These are phyloP conservation scores for Tyria jacobaeae DNA, from an alignment of 2,888 invertebrate genomes.

Conservation along the genomic window DNA sequence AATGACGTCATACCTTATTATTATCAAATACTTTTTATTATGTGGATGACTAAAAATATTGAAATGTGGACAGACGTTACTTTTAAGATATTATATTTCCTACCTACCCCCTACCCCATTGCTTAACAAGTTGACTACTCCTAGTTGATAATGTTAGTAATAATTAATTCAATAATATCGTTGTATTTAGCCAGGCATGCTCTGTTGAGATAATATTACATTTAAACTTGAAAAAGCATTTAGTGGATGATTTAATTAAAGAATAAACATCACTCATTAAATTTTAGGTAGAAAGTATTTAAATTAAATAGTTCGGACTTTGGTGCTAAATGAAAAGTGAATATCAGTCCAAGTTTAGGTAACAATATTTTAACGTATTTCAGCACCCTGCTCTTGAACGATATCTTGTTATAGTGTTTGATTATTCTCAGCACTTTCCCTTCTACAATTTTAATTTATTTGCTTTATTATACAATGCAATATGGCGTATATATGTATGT, in stretches of 20 bases:
- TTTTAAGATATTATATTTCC: neutral
- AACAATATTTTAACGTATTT: slow-evolving; percentile 42
- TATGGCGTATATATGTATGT: slow-evolving; percentile 27
- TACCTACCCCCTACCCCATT: slow-evolving; percentile 3
- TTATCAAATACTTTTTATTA: neutral
- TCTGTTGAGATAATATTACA: slow-evolving; percentile 18
- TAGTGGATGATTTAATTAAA: slow-evolving; percentile 26
- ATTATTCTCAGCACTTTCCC: slow-evolving; percentile 8
- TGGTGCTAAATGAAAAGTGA: slow-evolving; percentile 78
- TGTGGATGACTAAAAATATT: neutral
- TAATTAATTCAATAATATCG: slow-evolving; percentile 22
- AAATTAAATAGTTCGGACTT: slow-evolving; percentile 75
- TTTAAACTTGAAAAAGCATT: slow-evolving; percentile 18
- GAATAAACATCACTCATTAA: slow-evolving; percentile 49
- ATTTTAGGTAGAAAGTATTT: slow-evolving; percentile 68
- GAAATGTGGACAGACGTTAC: neutral
- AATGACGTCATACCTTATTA: no score
- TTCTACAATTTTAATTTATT: slow-evolving; percentile 17
- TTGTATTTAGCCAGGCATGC: slow-evolving; percentile 26
- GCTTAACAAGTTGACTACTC: slow-evolving; percentile 12
- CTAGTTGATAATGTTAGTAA: slow-evolving; percentile 8
- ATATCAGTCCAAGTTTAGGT: slow-evolving; percentile 71
- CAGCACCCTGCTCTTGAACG: slow-evolving; percentile 21
- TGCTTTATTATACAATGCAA: slow-evolving; percentile 8
- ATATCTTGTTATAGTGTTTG: slow-evolving; percentile 20